A percentile compares a stretch with the other conserved stretches of the same genome.
These are phyloP conservation scores for Machimus atricapillus DNA, from an alignment of 2,888 invertebrate genomes.

Conservation along the genomic window DNA sequence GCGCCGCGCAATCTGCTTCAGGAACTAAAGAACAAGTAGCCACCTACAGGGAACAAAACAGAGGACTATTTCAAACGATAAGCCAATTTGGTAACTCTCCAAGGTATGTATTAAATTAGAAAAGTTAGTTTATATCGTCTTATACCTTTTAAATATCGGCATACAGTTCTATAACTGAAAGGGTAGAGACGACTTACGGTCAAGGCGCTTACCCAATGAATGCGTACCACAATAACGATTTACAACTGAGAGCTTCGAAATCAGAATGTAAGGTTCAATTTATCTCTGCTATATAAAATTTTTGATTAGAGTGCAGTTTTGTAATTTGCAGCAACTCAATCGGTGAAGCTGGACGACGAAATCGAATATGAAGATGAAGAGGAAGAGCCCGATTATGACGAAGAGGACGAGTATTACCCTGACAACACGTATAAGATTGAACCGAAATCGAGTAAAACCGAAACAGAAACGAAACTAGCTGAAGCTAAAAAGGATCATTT, in stretches of 20 bases:
- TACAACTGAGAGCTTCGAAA: constrained; percentile 30
- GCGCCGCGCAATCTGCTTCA: constrained; percentile 83
- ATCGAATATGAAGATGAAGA: constrained; percentile 64
- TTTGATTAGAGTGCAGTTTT: not conserved
- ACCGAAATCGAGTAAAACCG: constrained; percentile 50
- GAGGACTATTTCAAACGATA: constrained; percentile 73
- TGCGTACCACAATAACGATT: not conserved
- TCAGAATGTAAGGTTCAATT: not conserved
- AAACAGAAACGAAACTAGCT: constrained; percentile 47
- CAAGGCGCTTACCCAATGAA: constrained; percentile 45
- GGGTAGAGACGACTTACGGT: constrained; percentile 56
- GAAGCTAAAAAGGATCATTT: constrained; percentile 43
- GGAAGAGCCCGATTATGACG: constrained; percentile 64
- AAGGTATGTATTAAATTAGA: not conserved
- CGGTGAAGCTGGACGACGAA: constrained; percentile 62
- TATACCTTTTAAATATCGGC: not conserved
- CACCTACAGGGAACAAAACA: constrained; percentile 72
- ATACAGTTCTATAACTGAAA: constrained; percentile 56
- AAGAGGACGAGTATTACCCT: constrained; percentile 69
- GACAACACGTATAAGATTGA: constrained; percentile 59
- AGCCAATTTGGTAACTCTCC: constrained; percentile 59
- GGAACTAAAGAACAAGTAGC: constrained; percentile 69
- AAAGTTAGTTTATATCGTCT: not conserved
- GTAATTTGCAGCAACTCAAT: constrained; percentile 6
- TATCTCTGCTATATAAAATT: not conserved